phyloP scores from a whole-genome alignment of 2,888 invertebrate genomes.

The Lasioglossum leucozonium region DNA sequence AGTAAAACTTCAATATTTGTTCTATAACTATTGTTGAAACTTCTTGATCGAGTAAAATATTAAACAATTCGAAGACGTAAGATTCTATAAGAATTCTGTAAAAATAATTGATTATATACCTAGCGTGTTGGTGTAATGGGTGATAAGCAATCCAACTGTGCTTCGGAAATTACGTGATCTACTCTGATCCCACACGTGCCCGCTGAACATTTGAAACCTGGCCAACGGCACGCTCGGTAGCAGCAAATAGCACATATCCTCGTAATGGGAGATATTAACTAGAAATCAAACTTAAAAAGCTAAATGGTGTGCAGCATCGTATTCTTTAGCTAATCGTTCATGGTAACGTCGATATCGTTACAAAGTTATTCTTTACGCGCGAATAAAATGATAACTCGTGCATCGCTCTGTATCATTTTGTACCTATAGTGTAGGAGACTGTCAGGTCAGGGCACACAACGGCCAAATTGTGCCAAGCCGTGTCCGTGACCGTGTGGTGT shows the following conservation, averaged over 20 bases:
- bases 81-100: neutral
- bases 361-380: neutral
- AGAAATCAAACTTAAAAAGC: constrained; percentile 66
- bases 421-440: constrained; percentile 83
- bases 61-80: neutral
- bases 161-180: constrained; percentile 84
- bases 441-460: constrained; percentile 83
- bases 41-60: neutral
- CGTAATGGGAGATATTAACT: constrained; percentile 85
- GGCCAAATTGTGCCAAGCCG: constrained; percentile 83
- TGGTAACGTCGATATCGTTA: neutral
- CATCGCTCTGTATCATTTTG: constrained; percentile 37
- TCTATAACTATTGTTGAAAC: neutral
- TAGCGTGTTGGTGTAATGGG: constrained; percentile 83
- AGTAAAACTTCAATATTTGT: too few species aligned
- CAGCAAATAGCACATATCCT: constrained; percentile 84
- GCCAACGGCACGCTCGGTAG: constrained; percentile 84
- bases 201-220: constrained; percentile 84
- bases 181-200: constrained; percentile 85
- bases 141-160: constrained; percentile 83
- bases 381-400: too few species aligned
- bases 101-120: constrained; percentile 76
- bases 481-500: constrained; percentile 82
- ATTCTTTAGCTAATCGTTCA: neutral
- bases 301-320: constrained; percentile 54